These are phyloP conservation scores for Aurelia aurita complex sp. Pacific DNA, from an alignment of 30 jellyfish, hydroid and myxozoan species.

Conservation along the genomic window DNA sequence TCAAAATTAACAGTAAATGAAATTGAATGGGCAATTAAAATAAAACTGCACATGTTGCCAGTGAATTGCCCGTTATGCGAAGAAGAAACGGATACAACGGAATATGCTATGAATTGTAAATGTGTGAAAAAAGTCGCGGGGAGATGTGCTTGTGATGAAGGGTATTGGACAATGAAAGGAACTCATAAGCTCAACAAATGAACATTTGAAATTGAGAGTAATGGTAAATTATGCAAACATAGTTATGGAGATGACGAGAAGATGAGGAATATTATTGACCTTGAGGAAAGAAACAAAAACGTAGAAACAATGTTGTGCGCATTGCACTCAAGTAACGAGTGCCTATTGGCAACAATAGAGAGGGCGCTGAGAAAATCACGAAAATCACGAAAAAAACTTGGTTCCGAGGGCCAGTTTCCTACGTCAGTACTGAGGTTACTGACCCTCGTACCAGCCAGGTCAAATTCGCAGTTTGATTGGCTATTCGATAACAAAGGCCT, in stretches of 20 bases:
- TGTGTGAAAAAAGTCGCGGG: neutral
- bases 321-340: no score
- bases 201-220: neutral
- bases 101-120: neutral
- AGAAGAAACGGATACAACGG: neutral
- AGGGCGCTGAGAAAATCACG: no score
- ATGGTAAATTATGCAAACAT: neutral
- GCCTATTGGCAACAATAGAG: no score
- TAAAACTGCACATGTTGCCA: slow-evolving; percentile 9
- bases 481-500: no score
- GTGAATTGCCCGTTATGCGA: neutral
- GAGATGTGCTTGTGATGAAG: slow-evolving; percentile 1
- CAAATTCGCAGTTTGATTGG: no score
- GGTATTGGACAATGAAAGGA: neutral
- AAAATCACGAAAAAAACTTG: no score
- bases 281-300: neutral
- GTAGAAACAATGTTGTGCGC: neutral
- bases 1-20: neutral
- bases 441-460: no score
- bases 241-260: neutral
- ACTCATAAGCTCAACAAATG: neutral
- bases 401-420: no score
- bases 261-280: neutral
- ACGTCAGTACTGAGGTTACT: no score
- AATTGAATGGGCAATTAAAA: neutral